Conservation (phyloP, 37 sponge, comb jelly and placozoan genomes). For the Halichondria panicea region DNA sequence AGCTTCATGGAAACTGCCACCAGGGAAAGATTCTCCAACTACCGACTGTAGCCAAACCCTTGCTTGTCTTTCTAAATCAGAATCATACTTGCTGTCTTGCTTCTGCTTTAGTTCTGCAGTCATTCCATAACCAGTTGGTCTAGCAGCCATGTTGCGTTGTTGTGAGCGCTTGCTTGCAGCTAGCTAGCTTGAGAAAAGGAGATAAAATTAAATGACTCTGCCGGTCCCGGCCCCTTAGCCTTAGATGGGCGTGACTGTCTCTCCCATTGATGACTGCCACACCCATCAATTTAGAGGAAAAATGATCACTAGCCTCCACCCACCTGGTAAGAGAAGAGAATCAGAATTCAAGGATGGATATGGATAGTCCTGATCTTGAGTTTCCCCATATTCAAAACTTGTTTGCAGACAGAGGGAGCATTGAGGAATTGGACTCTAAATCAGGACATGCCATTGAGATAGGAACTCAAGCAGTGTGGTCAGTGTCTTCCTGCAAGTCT, state of each 20-base stretch:
- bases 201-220: background rate
- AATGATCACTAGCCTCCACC: too few relatives aligned
- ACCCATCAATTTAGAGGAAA: too few relatives aligned
- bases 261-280: too few relatives aligned
- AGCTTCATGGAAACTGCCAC: slow-evolving; percentile 47
- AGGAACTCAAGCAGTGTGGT: slow-evolving; percentile 88
- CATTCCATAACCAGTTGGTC: slow-evolving; percentile 80
- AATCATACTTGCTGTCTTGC: slow-evolving; percentile 68
- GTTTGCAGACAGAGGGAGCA: too few relatives aligned
- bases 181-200: background rate
- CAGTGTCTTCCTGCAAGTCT: slow-evolving; percentile 96
- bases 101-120: slow-evolving; percentile 78
- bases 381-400: too few relatives aligned
- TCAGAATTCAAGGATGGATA: too few relatives aligned
- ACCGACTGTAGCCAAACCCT: slow-evolving; percentile 78
- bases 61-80: slow-evolving; percentile 61
- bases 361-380: too few relatives aligned
- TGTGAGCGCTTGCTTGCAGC: background rate
- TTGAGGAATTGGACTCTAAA: too few relatives aligned
- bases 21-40: slow-evolving; percentile 64
- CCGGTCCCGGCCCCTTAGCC: too few relatives aligned
- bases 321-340: too few relatives aligned
- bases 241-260: too few relatives aligned
- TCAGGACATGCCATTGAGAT: too few relatives aligned
- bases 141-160: slow-evolving; percentile 47